These are phyloP conservation scores for Toxotes chatareus DNA, from an alignment of 2,113 vertebrate species.

Conservation along the genomic window DNA sequence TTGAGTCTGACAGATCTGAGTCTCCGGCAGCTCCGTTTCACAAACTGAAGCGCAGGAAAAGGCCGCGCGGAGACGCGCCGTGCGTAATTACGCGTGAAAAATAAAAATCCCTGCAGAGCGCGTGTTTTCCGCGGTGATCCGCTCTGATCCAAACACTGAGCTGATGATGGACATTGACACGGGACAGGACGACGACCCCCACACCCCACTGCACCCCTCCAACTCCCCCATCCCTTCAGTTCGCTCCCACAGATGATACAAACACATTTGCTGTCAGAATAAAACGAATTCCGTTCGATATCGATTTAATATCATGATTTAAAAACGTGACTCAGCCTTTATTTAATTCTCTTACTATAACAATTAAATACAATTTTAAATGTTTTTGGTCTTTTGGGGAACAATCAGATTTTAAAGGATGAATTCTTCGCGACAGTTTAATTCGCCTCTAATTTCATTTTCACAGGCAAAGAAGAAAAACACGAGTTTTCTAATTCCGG, in stretches of 20 bases:
- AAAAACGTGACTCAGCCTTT: too few species aligned
- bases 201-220: background rate
- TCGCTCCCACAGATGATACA: background rate
- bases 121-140: background rate
- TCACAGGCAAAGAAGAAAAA: too few species aligned
- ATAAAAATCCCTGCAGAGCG: slow-evolving; percentile 44
- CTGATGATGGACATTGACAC: slow-evolving; percentile 55
- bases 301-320: too few species aligned
- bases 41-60: background rate
- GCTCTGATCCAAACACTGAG: slow-evolving; percentile 44
- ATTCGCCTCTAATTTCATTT: too few species aligned
- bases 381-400: too few species aligned
- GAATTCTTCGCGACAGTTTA: too few species aligned
- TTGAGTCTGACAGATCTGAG: slow-evolving; percentile 10
- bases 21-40: background rate
- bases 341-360: too few species aligned
- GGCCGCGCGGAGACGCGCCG: slow-evolving; percentile 26
- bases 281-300: background rate
- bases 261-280: background rate
- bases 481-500: too few species aligned
- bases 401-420: too few species aligned
- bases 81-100: slow-evolving; percentile 71
- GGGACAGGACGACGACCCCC: background rate
- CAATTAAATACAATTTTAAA: too few species aligned
- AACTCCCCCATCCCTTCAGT: background rate